Evolutionary conservation across 2,888 invertebrate genomes (phyloP).

Genomic region (Agriopis leucophaearia): DNA sequence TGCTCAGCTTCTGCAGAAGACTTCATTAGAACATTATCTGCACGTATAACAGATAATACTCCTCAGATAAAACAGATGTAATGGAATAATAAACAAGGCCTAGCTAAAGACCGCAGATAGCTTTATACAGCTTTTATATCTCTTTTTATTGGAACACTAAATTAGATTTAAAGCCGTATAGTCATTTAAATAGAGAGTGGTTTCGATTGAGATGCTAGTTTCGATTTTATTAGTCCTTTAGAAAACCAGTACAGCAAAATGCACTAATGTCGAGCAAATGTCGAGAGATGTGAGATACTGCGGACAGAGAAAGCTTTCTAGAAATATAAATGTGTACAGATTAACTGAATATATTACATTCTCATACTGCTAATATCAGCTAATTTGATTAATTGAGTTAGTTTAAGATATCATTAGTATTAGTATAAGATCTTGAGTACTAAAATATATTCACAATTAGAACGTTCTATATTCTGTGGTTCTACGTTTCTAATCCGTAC

Average conservation of each 20-base stretch:
- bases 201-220: slow-evolving; percentile 16
- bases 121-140: slow-evolving; percentile 10
- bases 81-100: slow-evolving; percentile 8
- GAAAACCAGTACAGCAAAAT: slow-evolving; percentile 17
- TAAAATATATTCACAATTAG: too few species aligned
- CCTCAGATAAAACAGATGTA: slow-evolving; percentile 9
- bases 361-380: slow-evolving; percentile 12
- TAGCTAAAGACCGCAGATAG: slow-evolving; percentile 20
- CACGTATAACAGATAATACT: slow-evolving; percentile 9
- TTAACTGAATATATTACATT: not conserved
- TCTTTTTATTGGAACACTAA: slow-evolving; percentile 10
- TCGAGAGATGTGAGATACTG: slow-evolving; percentile 21
- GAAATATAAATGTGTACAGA: slow-evolving; percentile 20
- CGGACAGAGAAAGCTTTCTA: slow-evolving; percentile 24
- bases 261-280: slow-evolving; percentile 17
- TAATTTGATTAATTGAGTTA: not conserved
- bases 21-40: slow-evolving; percentile 5
- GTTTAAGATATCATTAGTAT: not conserved
- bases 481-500: too few species aligned
- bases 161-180: slow-evolving; percentile 20
- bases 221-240: slow-evolving; percentile 28
- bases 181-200: not conserved
- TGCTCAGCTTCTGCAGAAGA: not conserved
- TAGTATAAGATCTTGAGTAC: too few species aligned
- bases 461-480: too few species aligned